A percentile compares a stretch with the other conserved stretches of the same genome.
phyloP scores from a whole-genome alignment of 2,888 invertebrate genomes.

The Helleia helle region DNA sequence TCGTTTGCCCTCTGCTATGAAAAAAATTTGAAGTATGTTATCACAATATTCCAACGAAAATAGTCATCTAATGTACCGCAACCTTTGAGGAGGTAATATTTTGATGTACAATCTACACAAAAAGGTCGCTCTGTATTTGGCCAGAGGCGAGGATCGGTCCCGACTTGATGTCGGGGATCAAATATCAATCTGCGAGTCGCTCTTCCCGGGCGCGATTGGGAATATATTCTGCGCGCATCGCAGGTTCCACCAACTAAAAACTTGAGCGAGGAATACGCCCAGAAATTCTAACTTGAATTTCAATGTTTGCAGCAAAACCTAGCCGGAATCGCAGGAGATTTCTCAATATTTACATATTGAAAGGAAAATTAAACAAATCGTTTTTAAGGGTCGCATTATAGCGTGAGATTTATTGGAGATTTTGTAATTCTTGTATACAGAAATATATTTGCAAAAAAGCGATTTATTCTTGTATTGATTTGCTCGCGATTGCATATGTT shows the following conservation, averaged over 20 bases:
- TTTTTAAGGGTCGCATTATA: slow-evolving; percentile 3
- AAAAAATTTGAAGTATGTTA: too few species aligned
- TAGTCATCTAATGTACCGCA: slow-evolving; percentile 2
- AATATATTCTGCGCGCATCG: slow-evolving; percentile 26
- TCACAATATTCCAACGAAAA: too few species aligned
- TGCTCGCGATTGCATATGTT: too few species aligned
- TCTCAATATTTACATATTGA: slow-evolving; percentile 9
- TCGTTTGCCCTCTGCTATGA: too few species aligned
- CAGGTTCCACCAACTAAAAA: slow-evolving; percentile 21
- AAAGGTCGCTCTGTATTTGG: slow-evolving; percentile 28
- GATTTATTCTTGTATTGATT: too few species aligned
- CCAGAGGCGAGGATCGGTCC: slow-evolving; percentile 22
- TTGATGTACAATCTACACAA: slow-evolving; percentile 9
- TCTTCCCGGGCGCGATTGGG: slow-evolving; percentile 34
- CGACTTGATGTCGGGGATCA: slow-evolving; percentile 49
- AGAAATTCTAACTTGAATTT: slow-evolving; percentile 18
- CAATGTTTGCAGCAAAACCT: slow-evolving; percentile 10
- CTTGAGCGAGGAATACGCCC: slow-evolving; percentile 19
- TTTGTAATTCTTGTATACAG: too few species aligned
- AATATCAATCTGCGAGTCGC: slow-evolving; percentile 60
- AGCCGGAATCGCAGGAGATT: slow-evolving; percentile 6
- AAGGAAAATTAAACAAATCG: slow-evolving; percentile 8
- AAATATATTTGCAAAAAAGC: too few species aligned
- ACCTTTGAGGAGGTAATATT: slow-evolving; percentile 9
- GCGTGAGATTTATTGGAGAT: not conserved